Evolutionary conservation across 2,888 invertebrate species (phyloP), one percentile per base, ranked within the genome.

Genomic region (Megalurothrips usitatus): DNA sequence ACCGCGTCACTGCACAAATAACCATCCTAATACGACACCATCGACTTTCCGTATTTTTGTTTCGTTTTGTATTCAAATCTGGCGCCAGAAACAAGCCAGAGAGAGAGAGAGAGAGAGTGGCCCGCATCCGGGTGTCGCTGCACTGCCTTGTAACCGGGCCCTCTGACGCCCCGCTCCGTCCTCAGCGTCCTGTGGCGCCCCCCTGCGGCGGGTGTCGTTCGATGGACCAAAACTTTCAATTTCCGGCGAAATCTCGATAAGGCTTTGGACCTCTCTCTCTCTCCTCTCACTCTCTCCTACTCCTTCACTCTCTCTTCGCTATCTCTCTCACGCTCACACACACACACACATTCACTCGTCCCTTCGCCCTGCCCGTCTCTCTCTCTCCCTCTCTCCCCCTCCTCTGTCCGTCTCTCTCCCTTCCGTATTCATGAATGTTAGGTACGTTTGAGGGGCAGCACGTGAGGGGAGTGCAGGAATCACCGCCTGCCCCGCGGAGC

Each of bases 361-460:
- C n/a, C n/a, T n/a, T 43, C 34, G 2, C 34, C 6, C 34, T 43
- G 3, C 6, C 34, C 58, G 14, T 17, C 58, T 4, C 58, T 17
- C 58, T n/a, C 11, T 17, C 19, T n/a, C 58, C 58, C n/a, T 17
- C 58, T 17, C 58, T n/a, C 17, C 58, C 58, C n/a, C n/a, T n/a
- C n/a, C 34, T 43, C 34, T 43, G 3, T 43, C 34, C 58, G 14
- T 17, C 58, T 4, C 58, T 17, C 58, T n/a, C 11, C 2, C 19
- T n/a, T 58, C 58, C 68, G 68, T 75, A 75, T 75, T 75, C 68
- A 75, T 75, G 68, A 75, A 26, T 75, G 68, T 23, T 75, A 75
- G 68, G 68, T 75, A 75, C 68, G 68, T 75, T 26, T 23, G 68
- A 75, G 68, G 68, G 68, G 68, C 68, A 26, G 23, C 23, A 75